phyloP scores from a whole-genome alignment of 2,888 invertebrate species.

The Eledone cirrhosa region DNA sequence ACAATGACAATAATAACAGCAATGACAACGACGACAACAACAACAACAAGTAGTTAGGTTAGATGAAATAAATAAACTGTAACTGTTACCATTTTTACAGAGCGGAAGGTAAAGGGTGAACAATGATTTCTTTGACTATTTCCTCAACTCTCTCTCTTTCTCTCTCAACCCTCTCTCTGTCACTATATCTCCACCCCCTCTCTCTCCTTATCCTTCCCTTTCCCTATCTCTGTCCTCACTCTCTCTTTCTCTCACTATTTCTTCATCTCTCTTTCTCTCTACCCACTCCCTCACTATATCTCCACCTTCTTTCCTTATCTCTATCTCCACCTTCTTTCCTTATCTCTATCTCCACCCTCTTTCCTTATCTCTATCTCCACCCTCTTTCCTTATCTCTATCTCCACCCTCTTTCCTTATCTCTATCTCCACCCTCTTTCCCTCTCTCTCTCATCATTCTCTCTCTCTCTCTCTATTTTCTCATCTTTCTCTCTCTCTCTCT shows the following conservation, averaged over 20 bases:
- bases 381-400: not conserved
- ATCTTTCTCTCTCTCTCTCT: not conserved
- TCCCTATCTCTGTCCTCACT: not conserved
- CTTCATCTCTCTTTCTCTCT: not conserved
- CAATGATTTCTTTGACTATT: not conserved
- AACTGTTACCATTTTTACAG: not conserved
- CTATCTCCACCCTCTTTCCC: not conserved
- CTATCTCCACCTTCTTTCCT: not conserved
- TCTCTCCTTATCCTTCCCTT: not conserved
- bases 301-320: not conserved
- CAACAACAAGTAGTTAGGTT: not conserved
- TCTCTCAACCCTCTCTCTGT: not conserved
- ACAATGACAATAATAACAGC: too few relatives aligned
- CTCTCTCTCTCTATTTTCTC: not conserved
- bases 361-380: not conserved
- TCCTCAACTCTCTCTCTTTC: not conserved
- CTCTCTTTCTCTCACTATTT: not conserved
- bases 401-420: not conserved
- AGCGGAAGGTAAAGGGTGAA: not conserved
- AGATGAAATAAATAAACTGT: not conserved
- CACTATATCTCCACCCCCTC: not conserved
- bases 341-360: not conserved
- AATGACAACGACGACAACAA: not conserved
- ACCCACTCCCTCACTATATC: not conserved
- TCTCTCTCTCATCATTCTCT: not conserved